phyloP scores from a whole-genome alignment of 2,113 vertebrate species.

The Pelobates fuscus region DNA sequence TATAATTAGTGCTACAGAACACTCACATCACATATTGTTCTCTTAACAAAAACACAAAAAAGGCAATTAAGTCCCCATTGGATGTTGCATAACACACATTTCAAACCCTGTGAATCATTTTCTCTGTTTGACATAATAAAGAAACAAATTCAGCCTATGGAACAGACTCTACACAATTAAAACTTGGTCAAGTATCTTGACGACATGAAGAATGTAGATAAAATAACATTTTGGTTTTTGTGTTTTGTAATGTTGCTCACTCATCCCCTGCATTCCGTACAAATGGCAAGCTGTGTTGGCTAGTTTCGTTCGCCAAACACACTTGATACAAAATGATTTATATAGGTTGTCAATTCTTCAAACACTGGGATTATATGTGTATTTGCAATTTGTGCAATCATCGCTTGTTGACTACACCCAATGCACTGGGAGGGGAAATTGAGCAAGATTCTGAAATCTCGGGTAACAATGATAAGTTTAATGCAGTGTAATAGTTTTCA shows the following conservation, averaged over 20 bases:
- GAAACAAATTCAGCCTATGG: neutral
- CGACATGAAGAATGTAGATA: neutral
- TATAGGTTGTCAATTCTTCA: conserved; percentile 11
- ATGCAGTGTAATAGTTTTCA: neutral
- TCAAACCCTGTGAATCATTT: neutral
- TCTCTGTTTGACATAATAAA: neutral
- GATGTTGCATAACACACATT: too few species aligned
- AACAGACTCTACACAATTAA: neutral
- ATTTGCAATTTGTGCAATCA: conserved; percentile 26
- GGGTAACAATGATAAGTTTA: neutral
- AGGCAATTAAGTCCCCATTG: too few species aligned
- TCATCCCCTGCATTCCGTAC: neutral
- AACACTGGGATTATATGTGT: conserved; percentile 11
- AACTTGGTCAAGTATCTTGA: neutral
- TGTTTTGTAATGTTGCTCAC: conserved; percentile 1
- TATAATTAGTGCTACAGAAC: too few species aligned
- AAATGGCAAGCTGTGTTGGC: neutral
- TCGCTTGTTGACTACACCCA: conserved; percentile 18
- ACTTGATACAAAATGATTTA: conserved; percentile 17
- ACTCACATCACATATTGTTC: too few species aligned
- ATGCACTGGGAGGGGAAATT: conserved; percentile 8
- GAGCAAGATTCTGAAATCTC: conserved; percentile 13
- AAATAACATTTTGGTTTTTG: neutral
- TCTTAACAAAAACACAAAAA: too few species aligned
- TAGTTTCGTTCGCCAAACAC: neutral